Evolutionary conservation across 2,113 vertebrate genomes (phyloP), one percentile per base, ranked within the genome.

Genomic region (Ctenomys sociabilis): DNA sequence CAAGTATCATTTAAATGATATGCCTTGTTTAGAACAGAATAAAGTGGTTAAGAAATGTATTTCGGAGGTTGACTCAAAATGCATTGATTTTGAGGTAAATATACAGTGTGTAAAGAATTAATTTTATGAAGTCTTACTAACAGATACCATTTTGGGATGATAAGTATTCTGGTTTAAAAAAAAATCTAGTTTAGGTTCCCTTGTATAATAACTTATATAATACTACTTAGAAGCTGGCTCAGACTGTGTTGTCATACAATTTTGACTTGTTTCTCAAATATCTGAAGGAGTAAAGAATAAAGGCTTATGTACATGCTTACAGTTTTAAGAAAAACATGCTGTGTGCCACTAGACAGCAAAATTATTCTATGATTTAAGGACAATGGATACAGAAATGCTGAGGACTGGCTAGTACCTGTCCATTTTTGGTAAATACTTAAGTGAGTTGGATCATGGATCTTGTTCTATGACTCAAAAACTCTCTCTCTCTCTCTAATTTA

Each of bases 41-140:
- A 96, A 92, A 87, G 57, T 92, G 68, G 85, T 87, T 96, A 92
- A 94, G 82, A 72, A 49, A 80, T 93, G 21, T 57, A 96, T 94
- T 96, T 97, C 94, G 68, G 68, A 95, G 54, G 77, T 83, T 95
- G 35, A 90, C 70, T 95, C 96, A 97, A 94, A 90, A 75, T 94
- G 91, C 6, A 85, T 2, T 94, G 77, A 91, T 54, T 97, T 95
- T 90, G 90, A 91, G 91, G 81, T 92, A 94, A 94, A 94, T 87
- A 95, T 49, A 54, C 21, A 95, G 85, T 95, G 70, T 64, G 13
- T 95, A 97, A 95, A 94, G 63, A 96, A 93, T 82, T 40, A 24
- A 61, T 89, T 93, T 93, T 90, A 78, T n/a, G 85, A 97, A 96
- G 43, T 81, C 95, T 95, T 88, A 59, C 61, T 49, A 91, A 93